A percentile compares a stretch with the other conserved stretches of the same genome.
Conservation (phyloP, 1,140 invertebrate species). For the Hyles euphorbiae region DNA sequence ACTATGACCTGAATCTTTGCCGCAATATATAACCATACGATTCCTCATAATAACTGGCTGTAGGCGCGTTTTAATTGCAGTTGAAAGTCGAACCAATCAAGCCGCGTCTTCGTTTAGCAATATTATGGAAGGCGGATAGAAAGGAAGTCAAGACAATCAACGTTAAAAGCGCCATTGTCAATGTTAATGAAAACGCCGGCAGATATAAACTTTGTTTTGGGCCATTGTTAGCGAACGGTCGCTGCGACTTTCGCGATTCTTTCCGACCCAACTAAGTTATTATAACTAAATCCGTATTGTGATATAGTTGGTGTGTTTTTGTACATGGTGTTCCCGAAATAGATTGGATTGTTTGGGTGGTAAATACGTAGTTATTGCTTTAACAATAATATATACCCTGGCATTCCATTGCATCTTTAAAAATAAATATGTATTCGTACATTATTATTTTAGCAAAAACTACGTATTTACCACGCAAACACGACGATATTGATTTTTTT, state of each 20-base stretch:
- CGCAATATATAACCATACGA: too few species aligned
- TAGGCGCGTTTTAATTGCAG: constrained; percentile 6
- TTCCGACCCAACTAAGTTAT: background rate
- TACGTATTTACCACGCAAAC: too few species aligned
- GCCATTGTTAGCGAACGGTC: constrained; percentile 19
- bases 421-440: too few species aligned
- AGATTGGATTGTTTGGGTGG: too few species aligned
- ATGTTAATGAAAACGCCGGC: constrained; percentile 27
- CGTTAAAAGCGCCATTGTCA: constrained; percentile 29
- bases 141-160: constrained; percentile 19
- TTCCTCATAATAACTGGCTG: too few species aligned
- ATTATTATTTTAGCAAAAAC: too few species aligned
- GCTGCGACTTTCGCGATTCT: constrained; percentile 5
- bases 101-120: constrained; percentile 18
- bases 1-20: too few species aligned
- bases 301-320: background rate
- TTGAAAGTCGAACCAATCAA: constrained; percentile 15
- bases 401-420: too few species aligned
- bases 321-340: too few species aligned
- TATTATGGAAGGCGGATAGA: constrained; percentile 7
- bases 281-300: constrained; percentile 1
- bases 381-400: too few species aligned
- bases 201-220: constrained; percentile 30
- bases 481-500: too few species aligned
- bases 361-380: too few species aligned